Base-by-base conservation (phyloP, 2,888 invertebrate species). In the Nemurella pictetii region DNA sequence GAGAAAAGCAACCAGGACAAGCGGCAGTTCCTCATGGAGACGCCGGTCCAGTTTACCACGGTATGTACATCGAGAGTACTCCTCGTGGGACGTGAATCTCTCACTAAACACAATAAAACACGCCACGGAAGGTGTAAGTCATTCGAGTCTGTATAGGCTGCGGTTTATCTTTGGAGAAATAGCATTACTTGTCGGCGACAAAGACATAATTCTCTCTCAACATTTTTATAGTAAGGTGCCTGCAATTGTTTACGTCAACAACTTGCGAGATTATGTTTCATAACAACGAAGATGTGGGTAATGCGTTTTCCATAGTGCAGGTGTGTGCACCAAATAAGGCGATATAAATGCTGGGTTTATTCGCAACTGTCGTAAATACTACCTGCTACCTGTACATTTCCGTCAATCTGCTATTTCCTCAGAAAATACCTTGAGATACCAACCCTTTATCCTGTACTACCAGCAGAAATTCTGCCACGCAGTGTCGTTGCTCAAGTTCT, bases 1-100 rank as follows among this genome's bases (percentile, higher is more conserved):
- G 88, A 87, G 77, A 81, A 83, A 83, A 80, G 35, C 86, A 78
- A 73, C 0, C 36, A n/a, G 30, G 88, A 87, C 26, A 88, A 89
- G 85, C 89, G 92, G 85, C 91, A 91, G 85, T 92, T 92, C 88
- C 89, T 92, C 74, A 90, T 92, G 89, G 92, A 92, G 87, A 91
- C 92, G n/a, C 91, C 92, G 29, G 92, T 92, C 4, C 91, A 92
- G 87, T 92, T 92, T 87, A 91, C 78, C 82, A 90, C 90, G 89
- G 91, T 91, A 88, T 88, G 89, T 55, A 20, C 9, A 7, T 20
- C 1, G 15, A 15, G 55, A n/a, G n/a, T n/a, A n/a, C n/a, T n/a
- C n/a, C n/a, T n/a, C n/a, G n/a, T n/a, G n/a, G n/a, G n/a, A n/a
- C n/a, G n/a, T n/a, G n/a, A n/a, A n/a, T n/a, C n/a, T n/a, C n/a